Evolutionary conservation across 2,113 vertebrate species (phyloP).

Genomic region (Zosterops lateralis): DNA sequence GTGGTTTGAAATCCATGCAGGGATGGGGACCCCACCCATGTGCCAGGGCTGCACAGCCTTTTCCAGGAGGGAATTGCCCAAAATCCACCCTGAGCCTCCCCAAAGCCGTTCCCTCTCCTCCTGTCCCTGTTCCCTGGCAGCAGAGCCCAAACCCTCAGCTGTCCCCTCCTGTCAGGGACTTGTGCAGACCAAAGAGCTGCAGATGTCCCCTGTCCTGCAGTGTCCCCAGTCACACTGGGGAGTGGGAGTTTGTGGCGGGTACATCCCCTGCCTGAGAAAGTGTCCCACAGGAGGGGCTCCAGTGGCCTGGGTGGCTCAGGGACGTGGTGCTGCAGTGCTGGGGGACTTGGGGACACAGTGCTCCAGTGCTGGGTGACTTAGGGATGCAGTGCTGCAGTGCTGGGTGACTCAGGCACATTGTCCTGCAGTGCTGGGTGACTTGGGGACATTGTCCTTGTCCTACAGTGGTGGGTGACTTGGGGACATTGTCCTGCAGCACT

Average conservation of each 20-base stretch:
- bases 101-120: not conserved
- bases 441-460: not conserved
- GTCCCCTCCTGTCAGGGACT: not conserved
- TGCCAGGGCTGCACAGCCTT: not conserved
- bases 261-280: not conserved
- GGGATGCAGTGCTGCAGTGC: not conserved
- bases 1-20: fast-evolving
- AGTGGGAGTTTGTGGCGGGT: fast-evolving
- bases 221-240: not conserved
- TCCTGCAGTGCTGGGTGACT: not conserved
- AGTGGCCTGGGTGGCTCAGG: not conserved
- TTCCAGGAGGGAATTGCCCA: not conserved
- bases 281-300: not conserved
- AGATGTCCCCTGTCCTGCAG: not conserved
- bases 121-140: not conserved
- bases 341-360: not conserved
- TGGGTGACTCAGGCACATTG: fast-evolving
- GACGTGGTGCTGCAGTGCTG: not conserved
- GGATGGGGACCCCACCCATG: not conserved
- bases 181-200: not conserved
- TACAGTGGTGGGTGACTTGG: not conserved
- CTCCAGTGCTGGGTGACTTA: fast-evolving
- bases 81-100: fast-evolving
- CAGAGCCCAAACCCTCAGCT: not conserved
- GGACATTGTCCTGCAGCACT: not conserved